Evolutionary conservation across 2,113 vertebrate species (phyloP).

Genomic region (Pimephales promelas): DNA sequence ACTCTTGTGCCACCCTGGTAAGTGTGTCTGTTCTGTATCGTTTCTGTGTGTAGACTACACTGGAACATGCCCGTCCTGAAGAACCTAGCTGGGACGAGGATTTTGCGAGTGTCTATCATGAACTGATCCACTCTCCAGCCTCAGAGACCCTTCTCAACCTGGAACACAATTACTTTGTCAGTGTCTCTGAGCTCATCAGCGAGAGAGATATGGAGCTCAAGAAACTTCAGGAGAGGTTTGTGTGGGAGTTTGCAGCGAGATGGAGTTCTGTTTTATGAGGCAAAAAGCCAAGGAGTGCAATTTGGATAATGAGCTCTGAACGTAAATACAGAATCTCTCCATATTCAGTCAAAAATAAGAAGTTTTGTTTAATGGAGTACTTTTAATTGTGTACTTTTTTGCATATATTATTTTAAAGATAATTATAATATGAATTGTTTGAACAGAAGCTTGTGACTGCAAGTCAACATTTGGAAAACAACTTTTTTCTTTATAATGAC

Average conservation of each 20-base stretch:
- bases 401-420: neutral
- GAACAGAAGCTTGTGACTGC: neutral
- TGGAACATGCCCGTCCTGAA: conserved; percentile 90
- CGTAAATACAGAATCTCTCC: neutral
- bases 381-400: neutral
- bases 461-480: too few relatives aligned
- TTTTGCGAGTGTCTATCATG: conserved; percentile 95
- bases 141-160: conserved; percentile 95
- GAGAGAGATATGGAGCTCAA: conserved; percentile 96
- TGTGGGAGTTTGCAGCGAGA: neutral
- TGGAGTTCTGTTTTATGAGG: neutral
- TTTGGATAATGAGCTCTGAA: neutral
- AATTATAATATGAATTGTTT: neutral
- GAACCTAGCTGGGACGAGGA: conserved; percentile 97
- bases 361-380: neutral
- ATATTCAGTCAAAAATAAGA: neutral
- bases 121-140: conserved; percentile 96
- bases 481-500: too few relatives aligned
- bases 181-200: conserved; percentile 94
- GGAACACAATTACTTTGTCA: conserved; percentile 98
- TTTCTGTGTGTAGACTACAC: conserved; percentile 77
- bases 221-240: conserved; percentile 91
- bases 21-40: neutral
- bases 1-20: neutral
- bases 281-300: neutral